Base-by-base conservation (phyloP, 2,113 vertebrate species). In the Synodontis membranacea region DNA sequence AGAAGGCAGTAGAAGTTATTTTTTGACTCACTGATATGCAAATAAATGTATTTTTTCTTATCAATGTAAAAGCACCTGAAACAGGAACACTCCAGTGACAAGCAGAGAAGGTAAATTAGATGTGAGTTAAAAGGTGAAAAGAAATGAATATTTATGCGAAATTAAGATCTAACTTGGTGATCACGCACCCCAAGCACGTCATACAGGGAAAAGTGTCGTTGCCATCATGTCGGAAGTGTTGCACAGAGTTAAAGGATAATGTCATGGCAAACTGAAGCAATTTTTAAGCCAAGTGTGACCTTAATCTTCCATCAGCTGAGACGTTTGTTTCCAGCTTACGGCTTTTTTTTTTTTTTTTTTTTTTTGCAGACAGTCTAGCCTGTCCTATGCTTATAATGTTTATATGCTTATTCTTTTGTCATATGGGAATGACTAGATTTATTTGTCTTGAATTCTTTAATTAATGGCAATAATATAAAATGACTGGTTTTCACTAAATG, bases 241-340 rank as follows among this genome's bases (percentile, higher is more conserved):
- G 31, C 12, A 34, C 5, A 66, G 15, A 5, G 42, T 39, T 12
- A 70, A 39, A 23, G 8, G 37, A 21, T 37, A 19, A 23, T 39
- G 19, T 12, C 34, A 8, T 70, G 19, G 34, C 2, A 70, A 21
- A 42, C 7, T 23, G 37, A 42, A 70, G 34, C 34, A 25, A 70
- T 12, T 21, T 70, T 3, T 70, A 70, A 42, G 17, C 37, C 7
- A 34, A 34, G 12, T 66, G 4, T 70, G 66, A 37, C 66, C 66
- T 70, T 70, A 70, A 70, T 70, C 66, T 70, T 70, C 64, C 66
- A 70, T 23, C 66, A 70, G 3, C 66, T 10, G 66, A 42, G 66
- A 21, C 66, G 23, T 42, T 9, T 70, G 66, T 39, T 39, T 70
- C 19, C 34, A 70, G 66, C 7, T 70, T 70, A 42, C 2, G 10